Percentiles rank a stretch among this genome's conserved stretches.
Conservation (phyloP, 2,113 vertebrate genomes). For the Hippotragus niger region DNA sequence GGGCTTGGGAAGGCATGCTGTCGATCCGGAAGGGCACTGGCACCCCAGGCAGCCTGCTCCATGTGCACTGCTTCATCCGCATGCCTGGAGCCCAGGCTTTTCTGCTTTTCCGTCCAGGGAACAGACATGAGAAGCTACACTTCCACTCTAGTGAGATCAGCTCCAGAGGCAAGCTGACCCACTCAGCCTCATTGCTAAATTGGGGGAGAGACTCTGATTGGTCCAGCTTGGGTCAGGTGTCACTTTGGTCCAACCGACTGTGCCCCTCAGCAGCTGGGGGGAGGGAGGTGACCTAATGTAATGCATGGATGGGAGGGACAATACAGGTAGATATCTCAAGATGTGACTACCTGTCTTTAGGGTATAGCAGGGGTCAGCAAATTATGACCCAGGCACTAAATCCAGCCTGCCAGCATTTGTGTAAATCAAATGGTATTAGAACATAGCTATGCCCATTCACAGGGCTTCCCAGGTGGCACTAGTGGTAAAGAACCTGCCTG, state of each 20-base stretch:
- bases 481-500: neutral
- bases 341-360: neutral
- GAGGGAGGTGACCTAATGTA: neutral
- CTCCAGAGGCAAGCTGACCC: neutral
- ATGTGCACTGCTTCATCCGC: rapidly evolving
- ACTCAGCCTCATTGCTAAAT: too few relatives aligned
- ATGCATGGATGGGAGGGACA: neutral
- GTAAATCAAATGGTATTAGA: neutral
- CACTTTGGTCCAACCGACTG: neutral
- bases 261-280: neutral
- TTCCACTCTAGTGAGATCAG: neutral
- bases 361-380: neutral
- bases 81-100: neutral
- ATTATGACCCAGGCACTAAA: neutral
- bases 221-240: neutral
- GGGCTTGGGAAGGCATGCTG: neutral
- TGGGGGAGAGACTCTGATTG: neutral
- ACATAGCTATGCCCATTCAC: neutral
- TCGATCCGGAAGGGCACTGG: rapidly evolving
- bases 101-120: neutral
- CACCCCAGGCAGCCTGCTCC: neutral
- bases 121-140: neutral
- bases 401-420: neutral
- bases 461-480: neutral
- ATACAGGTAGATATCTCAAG: neutral